These are phyloP conservation scores for Syrmaticus mikado DNA, from an alignment of 2,113 vertebrate species.

Conservation along the genomic window DNA sequence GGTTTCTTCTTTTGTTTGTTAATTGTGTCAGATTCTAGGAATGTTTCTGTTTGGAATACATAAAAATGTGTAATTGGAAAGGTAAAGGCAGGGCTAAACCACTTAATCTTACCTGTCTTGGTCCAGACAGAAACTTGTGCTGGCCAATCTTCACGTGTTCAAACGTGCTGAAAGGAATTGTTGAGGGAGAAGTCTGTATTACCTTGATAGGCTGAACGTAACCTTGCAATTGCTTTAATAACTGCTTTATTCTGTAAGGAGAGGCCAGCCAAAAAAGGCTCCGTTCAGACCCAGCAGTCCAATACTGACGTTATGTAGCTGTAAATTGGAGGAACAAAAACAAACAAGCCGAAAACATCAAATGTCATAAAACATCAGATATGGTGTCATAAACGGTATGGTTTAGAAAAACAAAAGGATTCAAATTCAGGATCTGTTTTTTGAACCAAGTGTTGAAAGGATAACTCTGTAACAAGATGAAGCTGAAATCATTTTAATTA, in stretches of 20 bases:
- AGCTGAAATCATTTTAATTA: background rate
- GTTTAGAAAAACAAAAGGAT: background rate
- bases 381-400: background rate
- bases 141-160: background rate
- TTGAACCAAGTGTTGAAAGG: background rate
- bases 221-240: background rate
- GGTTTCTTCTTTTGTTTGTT: background rate
- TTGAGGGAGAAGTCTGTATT: background rate
- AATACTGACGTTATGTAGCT: background rate
- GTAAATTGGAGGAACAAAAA: background rate
- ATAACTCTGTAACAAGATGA: background rate
- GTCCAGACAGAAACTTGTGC: background rate
- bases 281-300: background rate
- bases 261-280: background rate
- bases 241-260: background rate
- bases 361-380: background rate
- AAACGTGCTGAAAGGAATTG: background rate
- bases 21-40: fast-evolving
- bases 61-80: background rate
- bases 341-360: background rate
- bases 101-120: fast-evolving
- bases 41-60: background rate
- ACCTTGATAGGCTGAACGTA: background rate
- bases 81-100: background rate
- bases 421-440: background rate